Percentiles rank a stretch among this genome's conserved stretches.
Evolutionary conservation across 2,797 vertebrate species (phyloP).

Genomic region (Propithecus deckenii): DNA sequence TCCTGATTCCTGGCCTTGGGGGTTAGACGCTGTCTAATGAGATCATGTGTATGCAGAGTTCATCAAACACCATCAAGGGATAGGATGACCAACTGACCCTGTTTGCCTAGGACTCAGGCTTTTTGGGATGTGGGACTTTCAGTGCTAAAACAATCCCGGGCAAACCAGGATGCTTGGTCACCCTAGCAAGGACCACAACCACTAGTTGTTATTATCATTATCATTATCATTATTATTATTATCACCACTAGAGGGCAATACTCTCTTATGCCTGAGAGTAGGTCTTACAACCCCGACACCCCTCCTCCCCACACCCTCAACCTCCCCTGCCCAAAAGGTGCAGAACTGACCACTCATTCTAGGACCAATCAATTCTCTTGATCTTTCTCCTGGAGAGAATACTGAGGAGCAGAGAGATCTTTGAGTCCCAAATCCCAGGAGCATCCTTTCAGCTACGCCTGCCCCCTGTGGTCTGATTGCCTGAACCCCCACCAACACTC

Average conservation of each 20-base stretch:
- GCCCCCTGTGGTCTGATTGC: not conserved
- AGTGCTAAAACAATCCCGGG: not conserved
- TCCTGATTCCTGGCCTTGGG: not conserved
- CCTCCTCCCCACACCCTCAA: not conserved
- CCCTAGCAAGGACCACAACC: not conserved
- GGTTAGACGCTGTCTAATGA: not conserved
- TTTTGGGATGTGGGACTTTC: not conserved
- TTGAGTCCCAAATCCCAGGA: not conserved
- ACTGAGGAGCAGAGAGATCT: not conserved
- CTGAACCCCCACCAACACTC: not conserved
- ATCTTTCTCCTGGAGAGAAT: not conserved
- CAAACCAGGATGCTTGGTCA: not conserved
- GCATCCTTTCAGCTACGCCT: slow-evolving; percentile 11
- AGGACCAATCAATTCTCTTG: not conserved
- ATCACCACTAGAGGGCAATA: slow-evolving; percentile 73
- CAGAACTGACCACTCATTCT: not conserved
- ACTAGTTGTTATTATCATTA: not conserved
- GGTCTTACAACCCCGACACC: not conserved
- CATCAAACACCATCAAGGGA: not conserved
- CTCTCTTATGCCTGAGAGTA: slow-evolving; percentile 54
- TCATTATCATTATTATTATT: not conserved
- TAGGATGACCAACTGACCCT: not conserved
- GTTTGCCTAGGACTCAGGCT: not conserved
- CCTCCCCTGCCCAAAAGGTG: not conserved
- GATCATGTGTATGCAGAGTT: not conserved